These are phyloP conservation scores for Palythoa grandiflora DNA, from an alignment of 92 coral and sea anemone genomes.

Conservation along the genomic window DNA sequence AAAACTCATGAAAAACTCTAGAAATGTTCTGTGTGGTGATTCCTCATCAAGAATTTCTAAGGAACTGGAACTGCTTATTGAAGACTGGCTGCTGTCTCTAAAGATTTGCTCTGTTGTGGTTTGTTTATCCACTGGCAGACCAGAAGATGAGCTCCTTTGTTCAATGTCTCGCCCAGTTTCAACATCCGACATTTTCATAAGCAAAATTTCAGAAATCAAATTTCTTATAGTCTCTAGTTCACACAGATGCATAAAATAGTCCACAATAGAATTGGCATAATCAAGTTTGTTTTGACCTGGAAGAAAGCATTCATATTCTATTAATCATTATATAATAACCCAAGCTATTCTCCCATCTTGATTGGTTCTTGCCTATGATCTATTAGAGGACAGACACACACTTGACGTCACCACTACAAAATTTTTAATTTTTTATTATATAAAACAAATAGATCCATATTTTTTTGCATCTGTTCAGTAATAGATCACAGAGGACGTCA, in stretches of 20 bases:
- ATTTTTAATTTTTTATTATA: too few species aligned
- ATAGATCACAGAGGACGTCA: too few species aligned
- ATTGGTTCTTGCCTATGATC: too few species aligned
- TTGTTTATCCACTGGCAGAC: slow-evolving; percentile 18
- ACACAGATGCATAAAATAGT: slow-evolving; percentile 83
- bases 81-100: slow-evolving; percentile 67
- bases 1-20: slow-evolving; percentile 94
- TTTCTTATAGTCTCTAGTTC: slow-evolving; percentile 89
- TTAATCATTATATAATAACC: too few species aligned
- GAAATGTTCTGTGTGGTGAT: slow-evolving; percentile 62
- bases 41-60: slow-evolving; percentile 68
- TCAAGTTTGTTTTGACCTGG: slow-evolving; percentile 49
- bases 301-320: not conserved
- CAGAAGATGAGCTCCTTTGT: slow-evolving; percentile 26
- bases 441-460: too few species aligned
- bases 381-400: too few species aligned
- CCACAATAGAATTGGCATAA: slow-evolving; percentile 83
- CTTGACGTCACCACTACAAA: too few species aligned
- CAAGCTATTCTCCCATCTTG: too few species aligned
- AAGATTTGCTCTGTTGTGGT: not conserved
- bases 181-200: slow-evolving; percentile 73
- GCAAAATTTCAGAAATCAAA: slow-evolving; percentile 75
- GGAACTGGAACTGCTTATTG: slow-evolving; percentile 58
- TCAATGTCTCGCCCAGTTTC: slow-evolving; percentile 60
- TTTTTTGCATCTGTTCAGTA: too few species aligned